Evolutionary conservation across 1,140 invertebrate species (phyloP).

Genomic region (Habropoda laboriosa): DNA sequence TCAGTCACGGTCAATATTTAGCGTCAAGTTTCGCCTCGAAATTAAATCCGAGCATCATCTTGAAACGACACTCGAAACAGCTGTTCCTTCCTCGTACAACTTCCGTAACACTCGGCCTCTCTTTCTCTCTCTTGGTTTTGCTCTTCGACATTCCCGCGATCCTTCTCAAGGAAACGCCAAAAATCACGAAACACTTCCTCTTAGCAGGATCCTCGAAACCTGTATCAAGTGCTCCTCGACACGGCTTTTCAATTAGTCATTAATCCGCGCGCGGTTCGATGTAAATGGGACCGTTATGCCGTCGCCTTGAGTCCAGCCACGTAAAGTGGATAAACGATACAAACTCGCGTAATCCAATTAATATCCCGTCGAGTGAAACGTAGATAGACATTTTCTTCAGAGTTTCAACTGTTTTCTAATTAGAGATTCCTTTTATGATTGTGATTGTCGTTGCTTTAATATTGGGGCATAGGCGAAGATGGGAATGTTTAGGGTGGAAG

Average conservation of each 20-base stretch:
- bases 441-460: too few relatives aligned
- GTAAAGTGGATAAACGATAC: constrained; percentile 4
- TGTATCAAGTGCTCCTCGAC: neutral
- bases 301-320: constrained; percentile 6
- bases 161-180: neutral
- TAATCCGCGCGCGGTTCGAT: constrained; percentile 18
- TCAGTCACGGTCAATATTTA: constrained; percentile 1
- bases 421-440: too few relatives aligned
- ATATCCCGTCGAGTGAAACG: too few relatives aligned
- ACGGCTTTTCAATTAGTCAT: constrained; percentile 47
- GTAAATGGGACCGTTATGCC: constrained; percentile 44
- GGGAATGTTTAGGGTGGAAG: too few relatives aligned
- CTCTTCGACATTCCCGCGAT: too few relatives aligned
- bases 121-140: too few relatives aligned
- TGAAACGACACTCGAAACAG: neutral
- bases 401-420: too few relatives aligned
- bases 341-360: too few relatives aligned
- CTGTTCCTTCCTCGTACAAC: neutral
- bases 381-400: too few relatives aligned
- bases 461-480: too few relatives aligned
- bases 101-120: too few relatives aligned
- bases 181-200: neutral
- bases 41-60: neutral
- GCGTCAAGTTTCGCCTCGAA: neutral
- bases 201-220: neutral